Base-by-base conservation (phyloP, 2,113 vertebrate genomes). In the Gobiocypris rarus region DNA sequence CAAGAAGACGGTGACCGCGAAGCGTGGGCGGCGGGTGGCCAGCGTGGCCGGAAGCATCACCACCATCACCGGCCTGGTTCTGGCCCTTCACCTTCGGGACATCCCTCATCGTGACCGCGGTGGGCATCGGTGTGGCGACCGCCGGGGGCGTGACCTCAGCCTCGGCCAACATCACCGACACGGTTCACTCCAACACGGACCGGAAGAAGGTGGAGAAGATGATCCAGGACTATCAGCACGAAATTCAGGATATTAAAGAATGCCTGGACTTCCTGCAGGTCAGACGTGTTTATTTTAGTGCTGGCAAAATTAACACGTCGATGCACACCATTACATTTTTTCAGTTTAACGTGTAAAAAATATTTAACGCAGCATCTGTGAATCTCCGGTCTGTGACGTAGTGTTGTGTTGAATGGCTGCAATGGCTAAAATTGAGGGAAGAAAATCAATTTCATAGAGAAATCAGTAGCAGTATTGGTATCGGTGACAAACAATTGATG, bases 171-270 rank as follows among this genome's bases (percentile, higher is more conserved):
- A 94, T 95, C 87, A 94, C 94, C 0, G 95, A 95, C 88, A 93
- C 92, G 2, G 87, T 95, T 22, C 93, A 93, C 79, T 93, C 93
- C 4, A 94, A 93, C 77, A 93, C 91, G 0, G 93, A 94, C 86
- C 89, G 94, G 24, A 93, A 92, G 78, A 94, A 92, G 88, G 94
- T 96, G 85, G 93, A 95, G 89, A 91, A 93, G 89, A 94, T 95
- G 88, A 94, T 96, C 83, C 86, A 92, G 11, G 88, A 88, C 58
- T 94, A 95, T 86, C 90, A 95, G 79, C 88, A 88, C 1, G 90
- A 92, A 82, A 94, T 95, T 1, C 89, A 89, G 52, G 93, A 94
- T 86, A 93, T 95, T 77, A 93, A 90, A 82, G 92, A 93, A 17
- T 95, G 93, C 17, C 85, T 95, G 79, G 86, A 93, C 10, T 95